These are phyloP conservation scores for Montipora sp. DNA, from an alignment of 64 coral and sea anemone species.

Conservation along the genomic window DNA sequence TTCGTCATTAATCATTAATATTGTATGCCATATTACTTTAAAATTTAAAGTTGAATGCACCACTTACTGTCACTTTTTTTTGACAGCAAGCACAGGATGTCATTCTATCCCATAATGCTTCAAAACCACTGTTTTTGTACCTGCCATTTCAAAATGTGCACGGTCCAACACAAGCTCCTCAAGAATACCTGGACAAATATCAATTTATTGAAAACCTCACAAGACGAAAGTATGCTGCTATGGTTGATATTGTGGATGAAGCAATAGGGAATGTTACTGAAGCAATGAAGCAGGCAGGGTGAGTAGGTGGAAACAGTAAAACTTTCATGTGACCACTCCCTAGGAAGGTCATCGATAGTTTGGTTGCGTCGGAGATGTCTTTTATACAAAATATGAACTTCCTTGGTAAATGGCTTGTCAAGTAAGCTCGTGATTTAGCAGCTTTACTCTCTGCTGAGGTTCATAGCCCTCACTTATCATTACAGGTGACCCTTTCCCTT, in stretches of 20 bases:
- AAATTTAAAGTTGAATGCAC: neutral
- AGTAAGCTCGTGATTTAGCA: no score
- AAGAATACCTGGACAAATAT: slow-evolving; percentile 37
- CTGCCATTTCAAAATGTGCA: slow-evolving; percentile 70
- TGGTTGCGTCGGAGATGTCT: neutral
- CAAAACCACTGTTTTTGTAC: slow-evolving; percentile 50
- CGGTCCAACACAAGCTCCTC: slow-evolving; percentile 48
- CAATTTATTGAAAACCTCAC: slow-evolving; percentile 7
- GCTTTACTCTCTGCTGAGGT: no score
- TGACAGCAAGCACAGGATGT: slow-evolving; percentile 46
- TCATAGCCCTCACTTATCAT: no score
- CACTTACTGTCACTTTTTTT: neutral
- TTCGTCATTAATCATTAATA: no score
- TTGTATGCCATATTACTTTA: no score
- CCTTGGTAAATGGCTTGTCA: neutral
- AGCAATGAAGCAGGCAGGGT: slow-evolving; percentile 56
- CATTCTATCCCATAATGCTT: slow-evolving; percentile 40
- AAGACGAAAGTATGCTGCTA: slow-evolving; percentile 45
- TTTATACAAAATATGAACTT: neutral
- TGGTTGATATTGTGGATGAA: slow-evolving; percentile 61
- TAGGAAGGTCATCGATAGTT: no score
- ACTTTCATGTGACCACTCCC: no score
- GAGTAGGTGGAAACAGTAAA: neutral
- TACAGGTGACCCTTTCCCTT: no score
- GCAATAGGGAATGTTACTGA: slow-evolving; percentile 60